These are phyloP conservation scores for Hippoglossus stenolepis DNA, from an alignment of 2,113 vertebrate genomes.

Conservation along the genomic window DNA sequence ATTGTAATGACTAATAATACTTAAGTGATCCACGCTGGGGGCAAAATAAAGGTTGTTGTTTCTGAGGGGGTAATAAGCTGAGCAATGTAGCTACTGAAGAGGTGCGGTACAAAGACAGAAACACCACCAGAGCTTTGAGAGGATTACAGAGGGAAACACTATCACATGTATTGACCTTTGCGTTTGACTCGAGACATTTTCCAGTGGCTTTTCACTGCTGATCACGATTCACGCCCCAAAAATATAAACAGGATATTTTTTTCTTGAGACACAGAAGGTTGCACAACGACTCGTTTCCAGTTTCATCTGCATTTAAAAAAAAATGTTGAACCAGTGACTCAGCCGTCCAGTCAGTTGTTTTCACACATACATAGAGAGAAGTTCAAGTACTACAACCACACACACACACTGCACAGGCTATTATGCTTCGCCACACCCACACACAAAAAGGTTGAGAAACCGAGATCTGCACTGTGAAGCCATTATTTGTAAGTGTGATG, in stretches of 20 bases:
- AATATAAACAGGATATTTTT: too few relatives aligned
- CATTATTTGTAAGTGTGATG: conserved; percentile 94
- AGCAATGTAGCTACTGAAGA: background rate
- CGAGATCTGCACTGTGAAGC: conserved; percentile 97
- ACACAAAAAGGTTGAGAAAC: conserved; percentile 52
- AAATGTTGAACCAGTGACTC: conserved; percentile 51
- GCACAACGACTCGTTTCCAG: background rate
- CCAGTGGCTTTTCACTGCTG: too few relatives aligned
- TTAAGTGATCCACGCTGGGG: background rate
- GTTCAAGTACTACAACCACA: conserved; percentile 62
- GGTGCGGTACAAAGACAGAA: background rate
- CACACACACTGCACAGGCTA: conserved; percentile 55
- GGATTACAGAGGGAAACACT: too few relatives aligned
- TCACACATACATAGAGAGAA: conserved; percentile 45
- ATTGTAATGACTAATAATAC: background rate
- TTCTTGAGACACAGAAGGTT: background rate
- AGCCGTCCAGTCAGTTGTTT: conserved; percentile 36
- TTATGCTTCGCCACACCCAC: conserved; percentile 38
- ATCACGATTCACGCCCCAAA: too few relatives aligned
- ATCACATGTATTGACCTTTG: too few relatives aligned
- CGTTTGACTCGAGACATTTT: too few relatives aligned
- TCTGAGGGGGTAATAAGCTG: background rate
- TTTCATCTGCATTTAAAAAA: too few relatives aligned
- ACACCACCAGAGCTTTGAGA: background rate
- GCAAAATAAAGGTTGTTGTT: background rate